Conservation (phyloP, 2,113 vertebrate species). For the Silurus glanis region DNA sequence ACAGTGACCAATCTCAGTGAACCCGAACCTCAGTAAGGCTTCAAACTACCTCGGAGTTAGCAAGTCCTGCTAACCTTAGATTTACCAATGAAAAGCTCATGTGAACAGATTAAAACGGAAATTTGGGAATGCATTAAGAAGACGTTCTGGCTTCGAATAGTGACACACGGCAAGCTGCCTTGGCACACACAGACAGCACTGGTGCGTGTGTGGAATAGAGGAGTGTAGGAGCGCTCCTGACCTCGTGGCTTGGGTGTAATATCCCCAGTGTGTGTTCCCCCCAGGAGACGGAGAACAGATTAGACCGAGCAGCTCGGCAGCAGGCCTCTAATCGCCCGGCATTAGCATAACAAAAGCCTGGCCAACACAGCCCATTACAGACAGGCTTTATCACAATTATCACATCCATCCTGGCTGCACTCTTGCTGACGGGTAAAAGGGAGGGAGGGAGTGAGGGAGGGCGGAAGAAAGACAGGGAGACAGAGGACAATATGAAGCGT, state of each 20-base stretch:
- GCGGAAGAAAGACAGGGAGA: conserved; percentile 29
- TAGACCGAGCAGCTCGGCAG: conserved; percentile 53
- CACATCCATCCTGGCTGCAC: conserved; percentile 54
- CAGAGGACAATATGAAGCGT: conserved; percentile 20
- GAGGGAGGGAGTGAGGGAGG: not conserved
- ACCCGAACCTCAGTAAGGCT: not conserved
- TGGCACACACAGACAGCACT: not conserved
- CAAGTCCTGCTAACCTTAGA: conserved; percentile 15
- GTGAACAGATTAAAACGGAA: conserved; percentile 30
- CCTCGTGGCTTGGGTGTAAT: conserved; percentile 53
- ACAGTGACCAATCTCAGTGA: not conserved
- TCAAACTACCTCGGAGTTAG: conserved; percentile 28
- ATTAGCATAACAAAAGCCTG: conserved; percentile 59
- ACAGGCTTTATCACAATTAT: conserved; percentile 61
- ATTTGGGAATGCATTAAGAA: conserved; percentile 26
- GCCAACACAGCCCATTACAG: conserved; percentile 59
- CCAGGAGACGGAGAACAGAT: conserved; percentile 48
- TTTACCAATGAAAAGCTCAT: conserved; percentile 23
- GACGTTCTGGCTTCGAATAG: not conserved
- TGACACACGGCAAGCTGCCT: conserved; percentile 1
- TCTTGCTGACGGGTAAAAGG: conserved; percentile 30
- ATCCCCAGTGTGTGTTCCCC: conserved; percentile 51
- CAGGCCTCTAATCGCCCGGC: conserved; percentile 55
- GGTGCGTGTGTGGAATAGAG: conserved; percentile 16
- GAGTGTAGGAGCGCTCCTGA: conserved; percentile 39